These are phyloP conservation scores for Drosophila grimshawi DNA, from an alignment of 1,140 invertebrate genomes.

Conservation along the genomic window DNA sequence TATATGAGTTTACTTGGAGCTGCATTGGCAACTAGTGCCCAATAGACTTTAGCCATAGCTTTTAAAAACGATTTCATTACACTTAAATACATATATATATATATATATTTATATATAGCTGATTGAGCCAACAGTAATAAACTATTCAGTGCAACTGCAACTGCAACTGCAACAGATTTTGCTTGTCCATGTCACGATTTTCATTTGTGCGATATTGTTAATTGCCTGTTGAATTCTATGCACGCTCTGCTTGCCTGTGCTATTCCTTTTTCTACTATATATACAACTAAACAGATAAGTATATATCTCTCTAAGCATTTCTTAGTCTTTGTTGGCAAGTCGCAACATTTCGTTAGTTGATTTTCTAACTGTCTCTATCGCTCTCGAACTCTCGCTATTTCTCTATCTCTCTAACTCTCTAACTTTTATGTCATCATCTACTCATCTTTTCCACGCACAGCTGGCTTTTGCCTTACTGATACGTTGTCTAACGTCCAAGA, in stretches of 20 bases:
- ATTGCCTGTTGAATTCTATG: slow-evolving; percentile 65
- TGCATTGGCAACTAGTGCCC: slow-evolving; percentile 50
- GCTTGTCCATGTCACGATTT: slow-evolving; percentile 43
- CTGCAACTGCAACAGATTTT: slow-evolving; percentile 25
- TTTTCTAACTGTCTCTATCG: slow-evolving; percentile 31
- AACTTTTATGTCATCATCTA: slow-evolving; percentile 50
- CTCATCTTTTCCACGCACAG: slow-evolving; percentile 71
- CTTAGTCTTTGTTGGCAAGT: slow-evolving; percentile 11
- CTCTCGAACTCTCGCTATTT: slow-evolving; percentile 9
- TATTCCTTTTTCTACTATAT: neutral
- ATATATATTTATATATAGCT: slow-evolving; percentile 43
- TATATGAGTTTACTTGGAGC: slow-evolving; percentile 42
- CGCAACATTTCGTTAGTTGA: slow-evolving; percentile 24
- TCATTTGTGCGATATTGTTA: slow-evolving; percentile 57
- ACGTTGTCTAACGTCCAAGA: slow-evolving; percentile 75
- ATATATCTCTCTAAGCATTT: slow-evolving; percentile 9
- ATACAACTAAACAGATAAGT: neutral
- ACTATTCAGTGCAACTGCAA: slow-evolving; percentile 30
- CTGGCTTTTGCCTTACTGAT: slow-evolving; percentile 77
- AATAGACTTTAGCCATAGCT: slow-evolving; percentile 20
- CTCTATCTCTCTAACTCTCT: slow-evolving; percentile 22
- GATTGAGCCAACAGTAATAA: slow-evolving; percentile 34
- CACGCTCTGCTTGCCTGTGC: slow-evolving; percentile 55
- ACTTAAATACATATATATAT: neutral
- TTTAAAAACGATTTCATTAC: slow-evolving; percentile 35